Base-by-base conservation (phyloP, 2,797 vertebrate species). In the Enteromius anoplus region DNA sequence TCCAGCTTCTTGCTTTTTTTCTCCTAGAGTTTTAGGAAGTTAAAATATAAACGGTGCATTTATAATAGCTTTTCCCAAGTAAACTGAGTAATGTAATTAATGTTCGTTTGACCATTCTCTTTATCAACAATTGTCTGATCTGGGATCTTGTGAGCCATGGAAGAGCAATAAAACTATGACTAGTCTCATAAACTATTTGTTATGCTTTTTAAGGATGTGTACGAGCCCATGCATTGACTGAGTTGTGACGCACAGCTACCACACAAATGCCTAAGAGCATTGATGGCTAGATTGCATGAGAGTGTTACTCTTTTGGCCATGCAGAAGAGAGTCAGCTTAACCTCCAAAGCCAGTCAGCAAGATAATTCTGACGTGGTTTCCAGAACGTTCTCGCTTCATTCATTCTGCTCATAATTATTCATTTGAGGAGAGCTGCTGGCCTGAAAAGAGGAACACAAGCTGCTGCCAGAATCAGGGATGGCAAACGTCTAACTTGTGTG, bases 391-490 rank as follows among this genome's bases (percentile, higher is more conserved):
- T 37, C 26, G 37, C 40, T 83, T 72, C 75, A 86, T 84, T 73
- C 69, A 84, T 73, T 82, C 15, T 51, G n/a, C 47, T 65, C 47
- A 51, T 80, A 79, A 72, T 86, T 53, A 80, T 68, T 70, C 68
- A 58, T 80, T 85, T 66, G n/a, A 82, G 26, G 68, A 78, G 37
- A 26, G 55, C 55, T 80, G 34, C 75, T 64, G 73, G 73, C 75
- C 78, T 78, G 58, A 77, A 77, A 84, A 60, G 65, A 65, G 71
- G 32, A 86, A 84, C 82, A 80, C 42, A 65, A 81, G 58, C 72
- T 71, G 19, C 55, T 69, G 40, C 83, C 78, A 83, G 70, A 53
- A 47, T 75, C 47, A 6, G 15, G 9, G 9, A 64, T 40, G 32
- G 19, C 5, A 21, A 71, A 64, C 3, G 19, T 26, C 26, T 40